phyloP scores from a whole-genome alignment of 2,797 vertebrate species.

The Dendrocincla tyrannina region DNA sequence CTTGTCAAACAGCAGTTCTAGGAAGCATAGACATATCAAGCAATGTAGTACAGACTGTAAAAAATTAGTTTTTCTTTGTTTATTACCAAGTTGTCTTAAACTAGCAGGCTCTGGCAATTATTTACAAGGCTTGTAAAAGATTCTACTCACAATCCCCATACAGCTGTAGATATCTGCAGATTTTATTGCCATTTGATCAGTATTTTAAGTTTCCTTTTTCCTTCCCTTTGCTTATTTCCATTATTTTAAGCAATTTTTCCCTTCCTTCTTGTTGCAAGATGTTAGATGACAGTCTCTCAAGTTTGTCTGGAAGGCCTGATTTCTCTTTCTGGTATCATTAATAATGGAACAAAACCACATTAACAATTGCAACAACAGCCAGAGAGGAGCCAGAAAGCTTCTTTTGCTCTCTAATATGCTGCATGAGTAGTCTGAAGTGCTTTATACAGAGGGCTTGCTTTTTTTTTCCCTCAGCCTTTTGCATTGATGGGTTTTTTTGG shows the following conservation, averaged over 20 bases:
- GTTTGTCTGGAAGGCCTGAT: constrained; percentile 10
- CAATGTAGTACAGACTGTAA: background rate
- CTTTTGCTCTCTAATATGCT: background rate
- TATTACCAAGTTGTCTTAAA: background rate
- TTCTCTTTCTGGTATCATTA: constrained; percentile 59
- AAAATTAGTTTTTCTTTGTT: background rate
- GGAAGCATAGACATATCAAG: background rate
- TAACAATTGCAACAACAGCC: constrained; percentile 26
- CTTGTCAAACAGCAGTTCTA: background rate
- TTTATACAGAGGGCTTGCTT: background rate
- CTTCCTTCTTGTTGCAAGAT: background rate
- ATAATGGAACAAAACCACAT: constrained; percentile 65
- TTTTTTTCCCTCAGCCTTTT: background rate
- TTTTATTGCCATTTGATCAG: background rate
- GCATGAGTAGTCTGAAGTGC: background rate
- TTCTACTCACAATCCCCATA: background rate
- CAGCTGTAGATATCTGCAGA: background rate
- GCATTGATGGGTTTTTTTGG: background rate
- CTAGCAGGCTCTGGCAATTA: background rate
- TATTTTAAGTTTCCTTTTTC: background rate
- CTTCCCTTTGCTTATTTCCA: background rate
- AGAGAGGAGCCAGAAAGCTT: constrained; percentile 52
- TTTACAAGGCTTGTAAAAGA: background rate
- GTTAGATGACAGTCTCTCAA: background rate
- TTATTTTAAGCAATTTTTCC: background rate